Conservation (phyloP, 2,797 vertebrate species). For the Sardinella longiceps region DNA sequence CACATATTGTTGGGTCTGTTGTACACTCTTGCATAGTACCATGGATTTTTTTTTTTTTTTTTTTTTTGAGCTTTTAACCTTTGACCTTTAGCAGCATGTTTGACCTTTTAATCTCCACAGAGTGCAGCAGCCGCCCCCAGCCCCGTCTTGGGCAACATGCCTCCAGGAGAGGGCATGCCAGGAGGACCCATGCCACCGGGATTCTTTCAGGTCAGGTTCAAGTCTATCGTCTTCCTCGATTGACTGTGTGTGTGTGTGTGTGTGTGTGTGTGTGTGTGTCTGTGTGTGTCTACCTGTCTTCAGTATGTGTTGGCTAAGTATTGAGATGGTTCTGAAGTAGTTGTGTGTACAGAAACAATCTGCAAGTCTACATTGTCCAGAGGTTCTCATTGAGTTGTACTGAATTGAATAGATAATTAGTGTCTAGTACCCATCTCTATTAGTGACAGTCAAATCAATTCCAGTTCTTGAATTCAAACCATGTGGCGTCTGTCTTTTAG, state of each 20-base stretch:
- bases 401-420: not conserved
- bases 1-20: slow-evolving; percentile 3
- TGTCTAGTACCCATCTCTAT: not conserved
- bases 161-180: slow-evolving; percentile 94
- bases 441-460: not conserved
- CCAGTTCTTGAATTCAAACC: not conserved
- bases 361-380: not conserved
- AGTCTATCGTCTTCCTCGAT: not conserved
- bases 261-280: not conserved
- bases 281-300: too few species aligned
- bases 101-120: slow-evolving; percentile 67
- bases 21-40: not conserved
- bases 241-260: not conserved
- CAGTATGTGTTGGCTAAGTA: not conserved
- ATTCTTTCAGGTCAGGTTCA: slow-evolving; percentile 92
- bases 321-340: not conserved
- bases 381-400: not conserved
- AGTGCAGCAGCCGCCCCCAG: slow-evolving; percentile 97
- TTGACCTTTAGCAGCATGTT: slow-evolving; percentile 12
- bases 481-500: not conserved
- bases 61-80: not conserved
- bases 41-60: not conserved
- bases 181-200: slow-evolving; percentile 96
- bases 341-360: not conserved
- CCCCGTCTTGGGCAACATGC: slow-evolving; percentile 98